Evolutionary conservation across 2,888 invertebrate species (phyloP), one percentile per base, ranked within the genome.

Genomic region (Tupiocoris notatus): DNA sequence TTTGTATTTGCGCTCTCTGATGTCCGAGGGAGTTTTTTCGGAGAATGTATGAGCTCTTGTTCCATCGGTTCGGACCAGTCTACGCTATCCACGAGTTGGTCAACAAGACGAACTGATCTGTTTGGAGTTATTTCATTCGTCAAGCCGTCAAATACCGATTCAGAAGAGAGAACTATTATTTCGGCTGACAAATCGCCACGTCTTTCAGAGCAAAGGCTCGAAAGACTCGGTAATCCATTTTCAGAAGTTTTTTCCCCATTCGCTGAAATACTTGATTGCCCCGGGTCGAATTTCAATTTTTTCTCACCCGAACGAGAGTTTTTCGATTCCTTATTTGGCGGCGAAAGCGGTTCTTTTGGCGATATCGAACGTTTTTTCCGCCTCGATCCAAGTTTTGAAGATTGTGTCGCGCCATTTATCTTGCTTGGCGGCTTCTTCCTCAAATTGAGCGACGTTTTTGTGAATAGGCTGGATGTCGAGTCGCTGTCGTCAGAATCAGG

Each of bases 1-100:
- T 39, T 3, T 12, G 1, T 22, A 3, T 1, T 63, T 22, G 21
- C 12, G 7, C 22, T 63, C 7, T 2, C 24, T 1, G 21, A 17
- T 17, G 23, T 22, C 22, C 16, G 6, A 22, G 64, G 64, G 1
- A 24, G 12, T 64, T 64, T 64, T 17, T 12, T 16, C 21, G 64
- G 22, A n/a, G n/a, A 24, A 64, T 23, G 18, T 9, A 21, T 7
- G 1, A 22, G 25, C 39, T 73, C 62, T 17, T 61, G 25, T 18
- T 62, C 73, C 73, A 73, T 62, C 1, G 73, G 73, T 18, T 65
- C 25, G 12, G 63, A 73, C 73, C 73, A 73, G 63, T 73, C 73
- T 39, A 7, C 39, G 12, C 6, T 12, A 39, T 3, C 39, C 3
- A 39, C 12, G 3, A 39, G 39, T 39, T 39, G 39, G 12, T 39